Percentiles rank a stretch among this genome's conserved stretches.
phyloP scores from a whole-genome alignment of 2,113 vertebrate genomes.

The Macquaria australasica region DNA sequence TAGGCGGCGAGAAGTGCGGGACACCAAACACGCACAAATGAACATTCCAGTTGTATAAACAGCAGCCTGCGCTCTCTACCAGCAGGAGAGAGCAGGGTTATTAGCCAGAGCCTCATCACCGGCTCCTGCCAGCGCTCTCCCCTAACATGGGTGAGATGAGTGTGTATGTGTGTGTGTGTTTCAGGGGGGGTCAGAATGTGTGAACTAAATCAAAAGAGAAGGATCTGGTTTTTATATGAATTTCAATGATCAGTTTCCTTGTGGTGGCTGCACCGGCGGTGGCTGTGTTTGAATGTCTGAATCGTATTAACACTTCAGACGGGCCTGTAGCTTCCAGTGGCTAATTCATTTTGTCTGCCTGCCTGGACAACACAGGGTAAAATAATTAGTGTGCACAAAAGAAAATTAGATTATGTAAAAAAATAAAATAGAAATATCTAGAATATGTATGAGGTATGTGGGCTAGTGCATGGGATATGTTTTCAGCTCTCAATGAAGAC shows the following conservation, averaged over 20 bases:
- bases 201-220: constrained; percentile 72
- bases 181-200: constrained; percentile 3
- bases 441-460: not conserved
- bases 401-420: not conserved
- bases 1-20: constrained; percentile 57
- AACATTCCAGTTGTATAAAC: constrained; percentile 81
- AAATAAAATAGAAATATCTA: not conserved
- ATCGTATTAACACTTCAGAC: constrained; percentile 66
- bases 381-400: constrained; percentile 28
- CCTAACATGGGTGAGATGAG: constrained; percentile 23
- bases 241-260: constrained; percentile 66
- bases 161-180: constrained; percentile 35
- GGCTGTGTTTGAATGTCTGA: constrained; percentile 55
- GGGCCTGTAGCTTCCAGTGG: constrained; percentile 25
- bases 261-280: constrained; percentile 36
- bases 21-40: constrained; percentile 74
- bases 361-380: constrained; percentile 43
- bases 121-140: constrained; percentile 37
- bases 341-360: constrained; percentile 27
- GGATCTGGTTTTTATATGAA: constrained; percentile 68
- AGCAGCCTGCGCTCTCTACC: constrained; percentile 63
- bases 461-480: not conserved
- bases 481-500: not conserved
- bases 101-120: constrained; percentile 67
- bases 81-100: constrained; percentile 68